A percentile compares a stretch with the other conserved stretches of the same genome.
Evolutionary conservation across 2,113 vertebrate species (phyloP).

Genomic region (Hypanus sabinus): DNA sequence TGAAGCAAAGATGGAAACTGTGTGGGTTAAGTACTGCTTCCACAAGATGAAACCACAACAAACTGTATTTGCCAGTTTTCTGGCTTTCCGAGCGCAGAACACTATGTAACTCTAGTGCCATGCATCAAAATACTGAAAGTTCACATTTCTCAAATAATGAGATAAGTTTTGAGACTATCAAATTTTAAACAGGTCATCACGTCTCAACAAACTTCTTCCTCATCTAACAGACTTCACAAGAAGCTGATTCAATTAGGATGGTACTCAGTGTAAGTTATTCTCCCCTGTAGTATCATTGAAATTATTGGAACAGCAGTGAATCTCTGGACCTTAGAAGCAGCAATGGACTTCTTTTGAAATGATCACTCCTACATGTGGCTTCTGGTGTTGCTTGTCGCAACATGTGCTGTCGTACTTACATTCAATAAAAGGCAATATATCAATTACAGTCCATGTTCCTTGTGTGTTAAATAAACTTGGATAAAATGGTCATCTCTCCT

Average conservation of each 20-base stretch:
- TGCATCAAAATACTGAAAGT: conserved; percentile 47
- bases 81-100: conserved; percentile 39
- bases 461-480: not conserved
- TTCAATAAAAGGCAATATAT: not conserved
- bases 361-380: not conserved
- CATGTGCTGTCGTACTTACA: not conserved
- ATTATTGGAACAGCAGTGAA: not conserved
- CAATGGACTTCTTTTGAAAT: not conserved
- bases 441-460: not conserved
- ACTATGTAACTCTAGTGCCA: not conserved
- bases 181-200: conserved; percentile 25
- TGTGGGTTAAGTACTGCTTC: conserved; percentile 47
- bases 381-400: not conserved
- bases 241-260: conserved; percentile 23
- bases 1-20: conserved; percentile 34
- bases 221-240: not conserved
- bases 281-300: not conserved
- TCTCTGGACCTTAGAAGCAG: not conserved
- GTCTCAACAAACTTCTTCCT: not conserved
- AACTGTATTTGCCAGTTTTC: conserved; percentile 40
- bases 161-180: not conserved
- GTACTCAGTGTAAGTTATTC: not conserved
- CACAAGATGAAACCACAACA: conserved; percentile 48
- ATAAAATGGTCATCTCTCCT: not conserved
- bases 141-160: conserved; percentile 20